These are phyloP conservation scores for Sebastes nivosus DNA, from an alignment of 2,797 vertebrate genomes.

Conservation along the genomic window DNA sequence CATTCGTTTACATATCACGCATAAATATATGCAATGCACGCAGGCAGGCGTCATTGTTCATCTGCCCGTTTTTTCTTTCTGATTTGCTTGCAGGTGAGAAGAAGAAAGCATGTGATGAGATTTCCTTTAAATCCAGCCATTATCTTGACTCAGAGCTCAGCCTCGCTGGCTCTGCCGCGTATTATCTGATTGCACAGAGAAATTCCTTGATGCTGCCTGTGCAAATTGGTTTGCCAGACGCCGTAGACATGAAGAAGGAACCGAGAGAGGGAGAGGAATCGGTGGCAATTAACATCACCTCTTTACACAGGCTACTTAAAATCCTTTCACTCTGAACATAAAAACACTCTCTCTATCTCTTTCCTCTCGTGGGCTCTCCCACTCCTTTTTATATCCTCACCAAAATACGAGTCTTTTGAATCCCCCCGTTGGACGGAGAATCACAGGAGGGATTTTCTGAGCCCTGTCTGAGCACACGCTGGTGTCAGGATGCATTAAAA, in stretches of 20 bases:
- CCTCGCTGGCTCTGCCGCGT: slow-evolving; percentile 46
- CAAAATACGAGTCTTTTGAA: slow-evolving; percentile 67
- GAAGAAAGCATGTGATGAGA: slow-evolving; percentile 57
- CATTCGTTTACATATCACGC: slow-evolving; percentile 9
- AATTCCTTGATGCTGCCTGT: slow-evolving; percentile 55
- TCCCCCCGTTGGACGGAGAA: slow-evolving; percentile 40
- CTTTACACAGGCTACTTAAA: slow-evolving; percentile 65
- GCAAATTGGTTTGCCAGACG: slow-evolving; percentile 63
- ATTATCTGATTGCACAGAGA: slow-evolving; percentile 73
- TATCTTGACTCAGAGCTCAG: slow-evolving; percentile 63
- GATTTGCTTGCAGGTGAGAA: slow-evolving; percentile 62
- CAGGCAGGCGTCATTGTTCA: slow-evolving; percentile 23
- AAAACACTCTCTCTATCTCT: slow-evolving; percentile 19
- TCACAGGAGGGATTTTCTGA: slow-evolving; percentile 23
- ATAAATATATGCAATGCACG: slow-evolving; percentile 4
- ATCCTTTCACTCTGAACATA: slow-evolving; percentile 48
- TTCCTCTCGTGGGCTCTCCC: slow-evolving; percentile 41
- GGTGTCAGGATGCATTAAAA: slow-evolving; percentile 69
- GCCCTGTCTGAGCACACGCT: slow-evolving; percentile 40
- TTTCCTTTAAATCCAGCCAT: slow-evolving; percentile 59
- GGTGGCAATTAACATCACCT: slow-evolving; percentile 71
- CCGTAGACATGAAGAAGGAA: slow-evolving; percentile 23
- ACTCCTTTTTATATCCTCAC: slow-evolving; percentile 45
- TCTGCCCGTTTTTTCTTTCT: slow-evolving; percentile 32
- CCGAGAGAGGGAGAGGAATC: slow-evolving; percentile 37